Conservation (phyloP, 2,888 invertebrate genomes). For the Cacoxenus indagator region DNA sequence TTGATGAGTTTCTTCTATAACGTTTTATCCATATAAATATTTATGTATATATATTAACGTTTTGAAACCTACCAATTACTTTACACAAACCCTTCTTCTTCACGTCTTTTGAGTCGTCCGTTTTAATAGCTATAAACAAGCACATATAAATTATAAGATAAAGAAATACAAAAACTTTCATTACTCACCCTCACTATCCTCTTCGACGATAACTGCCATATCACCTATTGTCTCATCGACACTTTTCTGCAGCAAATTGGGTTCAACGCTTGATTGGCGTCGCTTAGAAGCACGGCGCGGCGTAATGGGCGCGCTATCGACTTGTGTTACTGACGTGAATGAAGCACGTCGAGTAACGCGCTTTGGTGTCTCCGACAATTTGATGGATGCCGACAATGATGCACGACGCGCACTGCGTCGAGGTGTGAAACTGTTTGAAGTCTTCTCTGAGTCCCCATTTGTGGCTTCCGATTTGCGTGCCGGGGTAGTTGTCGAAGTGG, state of each 20-base stretch:
- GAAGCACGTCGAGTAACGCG: not conserved
- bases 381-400: conserved; percentile 26
- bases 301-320: not conserved
- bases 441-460: not conserved
- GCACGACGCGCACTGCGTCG: conserved; percentile 38
- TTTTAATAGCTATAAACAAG: not conserved
- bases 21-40: not conserved
- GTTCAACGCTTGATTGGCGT: not conserved
- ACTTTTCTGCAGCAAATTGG: not conserved
- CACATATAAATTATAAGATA: not conserved
- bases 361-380: conserved; percentile 10
- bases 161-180: not conserved
- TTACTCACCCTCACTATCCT: conserved; percentile 4
- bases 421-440: too few species aligned
- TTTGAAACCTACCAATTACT: not conserved
- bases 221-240: conserved; percentile 35
- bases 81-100: not conserved
- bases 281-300: not conserved
- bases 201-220: conserved; percentile 31
- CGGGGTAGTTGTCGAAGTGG: not conserved
- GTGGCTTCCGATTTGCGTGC: too few species aligned
- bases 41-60: not conserved
- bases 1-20: not conserved
- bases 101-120: too few species aligned
- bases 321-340: not conserved